Conservation (phyloP, 2,888 invertebrate species). For the Andrena hattorfiana region DNA sequence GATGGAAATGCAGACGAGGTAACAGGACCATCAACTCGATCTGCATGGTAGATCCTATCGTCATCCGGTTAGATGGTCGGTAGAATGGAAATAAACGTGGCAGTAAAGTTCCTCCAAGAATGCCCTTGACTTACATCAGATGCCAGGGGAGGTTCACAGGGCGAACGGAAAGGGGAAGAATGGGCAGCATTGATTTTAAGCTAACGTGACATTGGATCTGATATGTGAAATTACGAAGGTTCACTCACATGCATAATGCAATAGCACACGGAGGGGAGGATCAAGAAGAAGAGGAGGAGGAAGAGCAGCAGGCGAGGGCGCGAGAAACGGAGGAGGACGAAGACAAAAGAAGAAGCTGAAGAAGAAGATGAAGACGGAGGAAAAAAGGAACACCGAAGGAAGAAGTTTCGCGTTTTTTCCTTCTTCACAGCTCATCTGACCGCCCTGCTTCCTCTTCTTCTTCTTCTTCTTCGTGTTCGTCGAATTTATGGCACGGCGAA, state of each 20-base stretch:
- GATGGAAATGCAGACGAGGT: slow-evolving; percentile 5
- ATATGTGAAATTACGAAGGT: slow-evolving; percentile 74
- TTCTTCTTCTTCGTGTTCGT: slow-evolving; percentile 35
- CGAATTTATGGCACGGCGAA: slow-evolving; percentile 46
- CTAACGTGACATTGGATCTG: slow-evolving; percentile 76
- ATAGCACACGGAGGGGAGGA: slow-evolving; percentile 29
- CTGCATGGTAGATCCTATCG: slow-evolving; percentile 24
- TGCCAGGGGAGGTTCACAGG: slow-evolving; percentile 33
- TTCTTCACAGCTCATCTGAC: slow-evolving; percentile 1
- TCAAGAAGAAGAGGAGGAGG: slow-evolving; percentile 2
- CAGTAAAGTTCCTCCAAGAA: slow-evolving; percentile 24
- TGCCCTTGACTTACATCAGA: slow-evolving; percentile 58
- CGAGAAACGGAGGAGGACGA: not conserved
- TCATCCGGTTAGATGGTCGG: slow-evolving; percentile 2
- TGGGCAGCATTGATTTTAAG: slow-evolving; percentile 74
- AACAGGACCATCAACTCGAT: slow-evolving; percentile 12
- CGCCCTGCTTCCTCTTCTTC: slow-evolving; percentile 22
- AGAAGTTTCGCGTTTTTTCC: slow-evolving; percentile 10
- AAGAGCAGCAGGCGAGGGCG: slow-evolving; percentile 14
- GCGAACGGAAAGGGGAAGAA: slow-evolving; percentile 29
- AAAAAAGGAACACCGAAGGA: not conserved
- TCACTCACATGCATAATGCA: slow-evolving; percentile 68
- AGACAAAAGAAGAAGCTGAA: not conserved
- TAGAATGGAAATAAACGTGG: slow-evolving; percentile 31
- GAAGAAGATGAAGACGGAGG: not conserved